A percentile compares a stretch with the other conserved stretches of the same genome.
These are phyloP conservation scores for Agapostemon virescens DNA, from an alignment of 2,888 invertebrate species.

Conservation along the genomic window DNA sequence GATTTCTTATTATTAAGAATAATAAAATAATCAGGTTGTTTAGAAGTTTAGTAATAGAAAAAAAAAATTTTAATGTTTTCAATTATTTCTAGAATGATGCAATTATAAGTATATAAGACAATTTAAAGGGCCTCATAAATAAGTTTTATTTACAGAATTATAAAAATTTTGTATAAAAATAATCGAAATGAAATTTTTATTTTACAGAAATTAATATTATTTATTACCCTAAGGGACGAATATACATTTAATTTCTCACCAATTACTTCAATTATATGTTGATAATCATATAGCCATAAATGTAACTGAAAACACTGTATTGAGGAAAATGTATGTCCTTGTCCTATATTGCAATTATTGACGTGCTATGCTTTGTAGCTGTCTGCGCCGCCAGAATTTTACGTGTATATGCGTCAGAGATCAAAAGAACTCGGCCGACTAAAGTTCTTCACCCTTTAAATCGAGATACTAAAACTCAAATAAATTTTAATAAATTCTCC, in stretches of 20 bases:
- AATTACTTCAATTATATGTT: conserved; percentile 16
- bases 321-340: conserved; percentile 56
- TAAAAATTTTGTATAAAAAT: neutral
- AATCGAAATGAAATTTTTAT: neutral
- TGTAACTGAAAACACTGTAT: conserved; percentile 13
- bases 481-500: neutral
- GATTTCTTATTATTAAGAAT: neutral
- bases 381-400: conserved; percentile 35
- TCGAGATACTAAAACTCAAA: conserved; percentile 39
- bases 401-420: conserved; percentile 36
- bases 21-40: neutral
- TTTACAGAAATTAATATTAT: neutral
- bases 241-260: neutral
- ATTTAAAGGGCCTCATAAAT: neutral
- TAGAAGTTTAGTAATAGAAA: neutral
- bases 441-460: conserved; percentile 26
- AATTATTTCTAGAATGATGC: neutral
- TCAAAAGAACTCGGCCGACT: conserved; percentile 25
- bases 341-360: conserved; percentile 64
- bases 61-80: neutral
- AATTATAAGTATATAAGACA: neutral
- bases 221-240: neutral
- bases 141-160: neutral
- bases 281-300: conserved; percentile 19
- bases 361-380: conserved; percentile 48